Conservation (phyloP, 2,888 invertebrate species). For the Pyrochroa serraticornis region DNA sequence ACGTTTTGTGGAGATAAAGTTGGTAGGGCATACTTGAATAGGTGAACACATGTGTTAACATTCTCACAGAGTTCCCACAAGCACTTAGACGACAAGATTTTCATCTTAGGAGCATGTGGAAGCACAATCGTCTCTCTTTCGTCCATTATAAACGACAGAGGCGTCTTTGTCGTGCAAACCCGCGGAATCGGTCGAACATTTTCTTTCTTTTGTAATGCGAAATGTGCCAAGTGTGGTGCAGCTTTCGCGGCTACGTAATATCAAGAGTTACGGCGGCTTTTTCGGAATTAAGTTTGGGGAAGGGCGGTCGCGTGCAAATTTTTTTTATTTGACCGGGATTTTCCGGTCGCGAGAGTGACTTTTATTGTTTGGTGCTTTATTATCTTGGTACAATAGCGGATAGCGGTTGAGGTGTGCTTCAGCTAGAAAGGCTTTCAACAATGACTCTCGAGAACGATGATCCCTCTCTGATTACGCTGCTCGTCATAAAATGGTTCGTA, state of each 20-base stretch:
- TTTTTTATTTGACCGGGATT: constrained; percentile 19
- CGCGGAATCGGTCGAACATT: constrained; percentile 27
- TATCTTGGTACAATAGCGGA: constrained; percentile 18
- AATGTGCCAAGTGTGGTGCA: constrained; percentile 28
- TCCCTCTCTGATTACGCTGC: constrained; percentile 16
- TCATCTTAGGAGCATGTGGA: constrained; percentile 53
- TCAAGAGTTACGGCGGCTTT: constrained; percentile 22
- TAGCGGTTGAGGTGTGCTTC: constrained; percentile 18
- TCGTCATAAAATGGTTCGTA: constrained; percentile 10
- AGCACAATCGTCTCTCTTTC: constrained; percentile 24
- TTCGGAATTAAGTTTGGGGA: constrained; percentile 19
- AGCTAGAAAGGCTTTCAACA: constrained; percentile 25
- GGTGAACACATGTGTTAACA: constrained; percentile 54
- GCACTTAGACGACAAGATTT: constrained; percentile 57
- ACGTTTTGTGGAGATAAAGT: constrained; percentile 17
- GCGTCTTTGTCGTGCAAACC: constrained; percentile 18
- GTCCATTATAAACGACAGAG: background rate
- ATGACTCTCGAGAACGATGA: constrained; percentile 21
- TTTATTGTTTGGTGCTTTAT: constrained; percentile 25
- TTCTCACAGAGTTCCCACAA: constrained; percentile 55
- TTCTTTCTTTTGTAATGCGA: constrained; percentile 33
- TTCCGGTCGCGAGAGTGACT: constrained; percentile 21
- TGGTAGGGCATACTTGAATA: constrained; percentile 38
- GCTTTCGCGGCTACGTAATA: constrained; percentile 28
- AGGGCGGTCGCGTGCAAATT: constrained; percentile 14